These are phyloP conservation scores for Drosophila percnosoma DNA, from an alignment of 2,888 invertebrate genomes.

Conservation along the genomic window DNA sequence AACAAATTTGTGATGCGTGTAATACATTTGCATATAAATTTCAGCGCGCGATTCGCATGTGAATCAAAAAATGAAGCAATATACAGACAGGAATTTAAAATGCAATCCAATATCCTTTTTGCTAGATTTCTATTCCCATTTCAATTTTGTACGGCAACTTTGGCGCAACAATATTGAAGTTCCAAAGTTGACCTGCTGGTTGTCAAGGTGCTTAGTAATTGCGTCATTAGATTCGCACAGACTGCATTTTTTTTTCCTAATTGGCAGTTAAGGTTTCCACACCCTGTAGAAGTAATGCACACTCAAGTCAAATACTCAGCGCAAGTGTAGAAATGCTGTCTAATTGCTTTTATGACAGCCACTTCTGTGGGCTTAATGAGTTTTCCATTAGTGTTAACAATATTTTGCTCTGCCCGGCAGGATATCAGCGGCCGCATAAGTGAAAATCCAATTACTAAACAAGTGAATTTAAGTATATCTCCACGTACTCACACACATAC, in stretches of 20 bases:
- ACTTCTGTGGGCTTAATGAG: slow-evolving; percentile 55
- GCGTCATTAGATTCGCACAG: slow-evolving; percentile 2
- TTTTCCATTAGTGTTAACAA: slow-evolving; percentile 74
- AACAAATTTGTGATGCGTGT: background rate
- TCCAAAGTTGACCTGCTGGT: slow-evolving; percentile 22
- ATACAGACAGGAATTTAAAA: slow-evolving; percentile 1
- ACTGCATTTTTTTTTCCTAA: slow-evolving; percentile 6
- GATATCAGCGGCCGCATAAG: slow-evolving; percentile 40
- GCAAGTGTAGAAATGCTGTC: slow-evolving; percentile 18
- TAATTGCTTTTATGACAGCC: slow-evolving; percentile 50
- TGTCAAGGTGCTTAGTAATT: slow-evolving; percentile 18
- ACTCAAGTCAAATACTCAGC: slow-evolving; percentile 1
- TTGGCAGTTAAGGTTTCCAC: slow-evolving; percentile 26
- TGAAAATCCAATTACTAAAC: slow-evolving; percentile 68
- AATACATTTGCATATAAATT: slow-evolving; percentile 19
- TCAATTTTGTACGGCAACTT: background rate
- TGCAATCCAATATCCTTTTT: background rate
- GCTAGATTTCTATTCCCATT: background rate
- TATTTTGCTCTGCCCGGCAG: slow-evolving; percentile 40
- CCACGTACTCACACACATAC: too few species aligned
- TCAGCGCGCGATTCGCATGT: background rate
- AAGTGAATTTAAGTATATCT: slow-evolving; percentile 45
- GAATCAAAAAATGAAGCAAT: background rate
- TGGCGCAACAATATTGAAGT: slow-evolving; percentile 5
- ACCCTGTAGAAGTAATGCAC: background rate